Evolutionary conservation across 1,140 invertebrate species (phyloP), one percentile per base, ranked within the genome.

Genomic region (Goniozus legneri): DNA sequence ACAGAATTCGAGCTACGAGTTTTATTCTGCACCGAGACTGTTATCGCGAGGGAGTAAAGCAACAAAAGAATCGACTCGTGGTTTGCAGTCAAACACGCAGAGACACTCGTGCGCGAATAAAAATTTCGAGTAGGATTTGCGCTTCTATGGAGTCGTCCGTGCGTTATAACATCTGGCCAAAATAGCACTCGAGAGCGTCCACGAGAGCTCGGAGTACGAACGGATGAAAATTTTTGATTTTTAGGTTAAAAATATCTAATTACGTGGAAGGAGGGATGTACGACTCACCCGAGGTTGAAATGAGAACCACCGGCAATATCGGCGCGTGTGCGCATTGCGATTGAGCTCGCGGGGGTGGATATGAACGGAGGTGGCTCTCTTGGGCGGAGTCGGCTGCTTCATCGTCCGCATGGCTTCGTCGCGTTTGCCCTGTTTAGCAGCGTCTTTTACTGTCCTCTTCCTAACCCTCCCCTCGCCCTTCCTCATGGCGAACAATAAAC

Each of bases 301-400:
- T n/a, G n/a, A n/a, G n/a, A n/a, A n/a, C n/a, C n/a, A n/a, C n/a
- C n/a, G n/a, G n/a, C n/a, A n/a, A n/a, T n/a, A n/a, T n/a, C n/a
- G n/a, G n/a, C n/a, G n/a, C n/a, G n/a, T n/a, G 18, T 12, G 56
- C 57, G 57, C 57, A 59, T 58, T 55, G 45, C 57, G 43, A 34
- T 33, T 33, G 32, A 36, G 30, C n/a, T n/a, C n/a, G n/a, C 31
- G 48, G 47, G 51, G 56, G 57, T 58, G 57, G 57, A 58, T 55
- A 58, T 31, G 21, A 43, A 42, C 20, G 16, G 38, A n/a, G n/a
- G n/a, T n/a, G n/a, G n/a, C n/a, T 31, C 3, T n/a, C 33, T 50
- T 32, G 46, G 56, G 56, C 56, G 56, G 56, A 35, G 56, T 44
- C 15, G 34, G 12, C 8, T 22, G 34, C n/a, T n/a, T n/a, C n/a